phyloP scores from a whole-genome alignment of 1,140 invertebrate genomes.

The Drosophila equinoxialis region DNA sequence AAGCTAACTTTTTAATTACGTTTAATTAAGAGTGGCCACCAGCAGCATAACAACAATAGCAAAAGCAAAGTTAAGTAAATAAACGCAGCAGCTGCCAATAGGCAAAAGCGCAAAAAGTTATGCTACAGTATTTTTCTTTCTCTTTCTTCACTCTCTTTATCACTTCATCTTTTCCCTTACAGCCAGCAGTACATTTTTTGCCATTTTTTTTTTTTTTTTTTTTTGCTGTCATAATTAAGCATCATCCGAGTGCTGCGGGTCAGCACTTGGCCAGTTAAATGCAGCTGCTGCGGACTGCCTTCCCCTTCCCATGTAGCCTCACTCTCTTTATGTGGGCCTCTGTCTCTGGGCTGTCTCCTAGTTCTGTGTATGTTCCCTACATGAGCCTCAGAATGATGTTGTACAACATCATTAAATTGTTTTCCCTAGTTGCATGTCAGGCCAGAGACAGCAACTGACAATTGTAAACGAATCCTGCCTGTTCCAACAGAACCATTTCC shows the following conservation, averaged over 20 bases:
- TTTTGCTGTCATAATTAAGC: conserved; percentile 48
- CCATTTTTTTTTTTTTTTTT: neutral
- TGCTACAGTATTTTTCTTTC: conserved; percentile 30
- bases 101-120: conserved; percentile 47
- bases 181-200: neutral
- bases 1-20: conserved; percentile 77
- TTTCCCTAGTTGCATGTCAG: conserved; percentile 70
- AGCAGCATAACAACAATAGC: conserved; percentile 32
- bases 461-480: conserved; percentile 20
- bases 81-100: conserved; percentile 58
- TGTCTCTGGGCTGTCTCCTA: neutral
- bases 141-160: conserved; percentile 13
- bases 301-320: neutral
- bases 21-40: conserved; percentile 66
- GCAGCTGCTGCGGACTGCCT: conserved; percentile 33
- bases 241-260: conserved; percentile 23
- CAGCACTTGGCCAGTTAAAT: conserved; percentile 46
- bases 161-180: conserved; percentile 10
- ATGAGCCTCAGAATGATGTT: conserved; percentile 42
- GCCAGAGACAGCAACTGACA: conserved; percentile 37
- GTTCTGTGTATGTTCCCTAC: neutral
- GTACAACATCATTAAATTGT: conserved; percentile 77
- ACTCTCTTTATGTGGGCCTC: neutral
- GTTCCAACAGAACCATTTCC: neutral
- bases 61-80: conserved; percentile 57